phyloP scores from a whole-genome alignment of 2,888 invertebrate species.

The Agrotis exclamationis region DNA sequence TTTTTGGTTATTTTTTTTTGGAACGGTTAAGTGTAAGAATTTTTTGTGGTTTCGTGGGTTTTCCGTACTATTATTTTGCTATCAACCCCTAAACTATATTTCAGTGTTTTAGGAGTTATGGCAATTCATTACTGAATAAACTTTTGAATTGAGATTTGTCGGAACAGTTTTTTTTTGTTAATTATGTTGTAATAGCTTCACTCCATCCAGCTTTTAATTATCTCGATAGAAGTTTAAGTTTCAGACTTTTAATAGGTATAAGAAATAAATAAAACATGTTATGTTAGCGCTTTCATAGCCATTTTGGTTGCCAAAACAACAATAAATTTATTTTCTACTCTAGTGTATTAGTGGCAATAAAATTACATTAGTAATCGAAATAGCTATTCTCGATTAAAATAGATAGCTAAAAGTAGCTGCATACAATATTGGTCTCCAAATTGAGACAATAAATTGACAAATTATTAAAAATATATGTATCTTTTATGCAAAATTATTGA shows the following conservation, averaged over 20 bases:
- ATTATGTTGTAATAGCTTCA: neutral
- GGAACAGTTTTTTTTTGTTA: neutral
- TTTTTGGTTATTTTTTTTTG: slow-evolving; percentile 77
- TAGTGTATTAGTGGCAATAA: slow-evolving; percentile 17
- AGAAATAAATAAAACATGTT: slow-evolving; percentile 3
- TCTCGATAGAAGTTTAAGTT: neutral
- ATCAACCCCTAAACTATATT: no score
- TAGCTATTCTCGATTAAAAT: slow-evolving; percentile 1
- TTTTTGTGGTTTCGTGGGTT: slow-evolving; percentile 16
- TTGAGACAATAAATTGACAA: slow-evolving; percentile 41
- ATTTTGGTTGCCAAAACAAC: neutral
- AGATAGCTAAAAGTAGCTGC: slow-evolving; percentile 34
- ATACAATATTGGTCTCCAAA: slow-evolving; percentile 16
- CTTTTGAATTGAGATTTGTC: no score
- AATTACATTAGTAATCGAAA: slow-evolving; percentile 10
- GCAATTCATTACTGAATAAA: no score
- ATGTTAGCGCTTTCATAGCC: no score
- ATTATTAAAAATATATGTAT: slow-evolving; percentile 33
- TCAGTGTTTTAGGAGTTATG: no score
- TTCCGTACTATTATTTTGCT: neutral
- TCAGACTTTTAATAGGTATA: neutral
- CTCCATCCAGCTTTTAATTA: neutral
- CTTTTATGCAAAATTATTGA: slow-evolving; percentile 39
- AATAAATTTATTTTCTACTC: neutral
- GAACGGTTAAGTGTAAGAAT: slow-evolving; percentile 7